Conservation (phyloP, 2,888 invertebrate genomes). For the Platerodrilus igneus region DNA sequence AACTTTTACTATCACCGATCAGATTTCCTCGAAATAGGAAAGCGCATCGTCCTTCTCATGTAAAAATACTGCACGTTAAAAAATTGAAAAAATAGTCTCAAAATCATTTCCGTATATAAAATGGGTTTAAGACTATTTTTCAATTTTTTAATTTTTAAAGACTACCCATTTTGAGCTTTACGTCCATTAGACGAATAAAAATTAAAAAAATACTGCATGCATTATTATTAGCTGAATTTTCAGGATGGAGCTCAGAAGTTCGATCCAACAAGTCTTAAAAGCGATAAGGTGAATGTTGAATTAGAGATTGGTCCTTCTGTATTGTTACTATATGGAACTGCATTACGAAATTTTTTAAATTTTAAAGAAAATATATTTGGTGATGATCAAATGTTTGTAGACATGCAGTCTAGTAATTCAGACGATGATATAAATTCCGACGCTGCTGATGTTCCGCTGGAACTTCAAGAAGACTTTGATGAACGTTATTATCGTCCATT, state of each 20-base stretch:
- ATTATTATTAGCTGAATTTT: too few species aligned
- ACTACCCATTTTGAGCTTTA: too few species aligned
- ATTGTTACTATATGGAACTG: slow-evolving; percentile 84
- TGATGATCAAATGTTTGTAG: slow-evolving; percentile 89
- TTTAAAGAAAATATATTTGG: slow-evolving; percentile 97
- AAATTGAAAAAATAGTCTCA: not conserved
- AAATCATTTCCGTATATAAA: too few species aligned
- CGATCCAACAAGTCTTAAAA: slow-evolving; percentile 77
- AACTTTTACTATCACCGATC: slow-evolving; percentile 86
- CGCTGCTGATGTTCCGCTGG: slow-evolving; percentile 62
- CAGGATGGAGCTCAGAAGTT: slow-evolving; percentile 69
- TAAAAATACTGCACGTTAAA: too few species aligned
- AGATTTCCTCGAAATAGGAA: slow-evolving; percentile 70
- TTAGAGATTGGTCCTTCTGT: slow-evolving; percentile 93
- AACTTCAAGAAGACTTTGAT: slow-evolving; percentile 79
- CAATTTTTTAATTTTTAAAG: too few species aligned
- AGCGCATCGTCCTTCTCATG: slow-evolving; percentile 40
- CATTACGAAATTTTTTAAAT: slow-evolving; percentile 84
- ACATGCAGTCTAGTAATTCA: slow-evolving; percentile 69
- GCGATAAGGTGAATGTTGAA: slow-evolving; percentile 88
- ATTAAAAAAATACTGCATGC: too few species aligned
- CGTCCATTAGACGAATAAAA: too few species aligned
- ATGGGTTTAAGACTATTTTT: too few species aligned
- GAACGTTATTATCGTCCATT: slow-evolving; percentile 83
- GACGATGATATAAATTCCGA: slow-evolving; percentile 47